phyloP scores from a whole-genome alignment of 1,140 invertebrate species.

The Aphaenogaster ashmeadi region DNA sequence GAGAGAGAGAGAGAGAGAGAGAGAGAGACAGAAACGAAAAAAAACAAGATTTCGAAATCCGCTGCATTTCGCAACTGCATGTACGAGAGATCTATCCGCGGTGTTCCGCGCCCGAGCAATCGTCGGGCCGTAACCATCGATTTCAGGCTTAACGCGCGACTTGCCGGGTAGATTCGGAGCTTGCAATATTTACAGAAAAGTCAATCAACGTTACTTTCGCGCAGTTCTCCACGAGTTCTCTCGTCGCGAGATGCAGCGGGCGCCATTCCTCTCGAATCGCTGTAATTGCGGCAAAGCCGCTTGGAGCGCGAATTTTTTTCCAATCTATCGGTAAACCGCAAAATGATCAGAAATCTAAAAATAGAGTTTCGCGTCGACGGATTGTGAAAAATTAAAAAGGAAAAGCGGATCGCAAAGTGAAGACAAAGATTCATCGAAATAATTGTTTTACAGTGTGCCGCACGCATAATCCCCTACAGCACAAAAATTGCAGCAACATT shows the following conservation, averaged over 20 bases:
- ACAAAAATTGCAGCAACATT: no score
- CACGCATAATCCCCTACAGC: no score
- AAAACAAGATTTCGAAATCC: constrained; percentile 48
- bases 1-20: neutral
- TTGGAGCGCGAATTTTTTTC: constrained; percentile 41
- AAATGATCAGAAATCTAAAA: constrained; percentile 41
- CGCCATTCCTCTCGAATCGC: constrained; percentile 19
- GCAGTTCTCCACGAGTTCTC: neutral
- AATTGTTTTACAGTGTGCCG: neutral
- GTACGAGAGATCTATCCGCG: constrained; percentile 20
- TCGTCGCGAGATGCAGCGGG: neutral
- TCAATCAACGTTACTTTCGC: constrained; percentile 51
- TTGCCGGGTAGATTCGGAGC: constrained; percentile 10
- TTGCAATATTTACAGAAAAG: constrained; percentile 57
- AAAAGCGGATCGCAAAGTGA: neutral
- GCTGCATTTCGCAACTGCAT: constrained; percentile 25
- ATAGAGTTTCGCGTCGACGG: neutral
- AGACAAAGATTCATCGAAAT: constrained; percentile 8
- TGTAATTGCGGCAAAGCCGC: constrained; percentile 47
- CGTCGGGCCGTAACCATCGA: constrained; percentile 25
- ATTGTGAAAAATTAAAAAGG: constrained; percentile 32
- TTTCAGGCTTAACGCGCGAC: constrained; percentile 32
- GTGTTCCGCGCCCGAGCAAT: constrained; percentile 25
- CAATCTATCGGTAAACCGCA: constrained; percentile 36
- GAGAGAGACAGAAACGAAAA: neutral